Base-by-base conservation (phyloP, 2,888 invertebrate genomes). In the Arge pagana region DNA sequence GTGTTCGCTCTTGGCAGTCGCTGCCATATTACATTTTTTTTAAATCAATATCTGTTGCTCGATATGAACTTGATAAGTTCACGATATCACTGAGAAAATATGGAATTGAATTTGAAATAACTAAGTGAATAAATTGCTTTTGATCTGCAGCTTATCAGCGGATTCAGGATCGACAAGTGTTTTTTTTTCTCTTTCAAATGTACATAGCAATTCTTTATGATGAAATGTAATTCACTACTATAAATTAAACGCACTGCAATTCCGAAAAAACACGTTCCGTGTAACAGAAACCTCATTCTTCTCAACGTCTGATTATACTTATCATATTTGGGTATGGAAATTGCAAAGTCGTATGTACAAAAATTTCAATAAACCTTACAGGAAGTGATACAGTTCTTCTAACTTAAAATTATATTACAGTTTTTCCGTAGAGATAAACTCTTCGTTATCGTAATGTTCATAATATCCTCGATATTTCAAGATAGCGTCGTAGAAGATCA, bases 41-140 rank as follows among this genome's bases (percentile, higher is more conserved):
- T n/a, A n/a, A n/a, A n/a, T n/a, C n/a, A n/a, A n/a, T n/a, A n/a
- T n/a, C n/a, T n/a, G n/a, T n/a, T n/a, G n/a, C n/a, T n/a, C n/a
- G n/a, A n/a, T n/a, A n/a, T n/a, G n/a, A n/a, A n/a, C n/a, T n/a
- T n/a, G n/a, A n/a, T n/a, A n/a, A n/a, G n/a, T n/a, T n/a, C n/a
- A n/a, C n/a, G n/a, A n/a, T n/a, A 30, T 18, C 18, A 28, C 16
- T 42, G 42, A 42, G 11, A 42, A 15, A 42, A 42, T 30, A n/a
- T n/a, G n/a, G n/a, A n/a, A n/a, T n/a, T n/a, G n/a, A n/a, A n/a
- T n/a, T n/a, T n/a, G n/a, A n/a, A n/a, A n/a, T n/a, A n/a, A n/a
- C n/a, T n/a, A n/a, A n/a, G n/a, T n/a, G n/a, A n/a, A n/a, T 42
- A 21, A 42, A 42, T 42, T 18, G 30, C 18, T 42, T 42, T 42